Evolutionary conservation across 1,140 invertebrate species (phyloP).

Genomic region (Drosophila elegans): DNA sequence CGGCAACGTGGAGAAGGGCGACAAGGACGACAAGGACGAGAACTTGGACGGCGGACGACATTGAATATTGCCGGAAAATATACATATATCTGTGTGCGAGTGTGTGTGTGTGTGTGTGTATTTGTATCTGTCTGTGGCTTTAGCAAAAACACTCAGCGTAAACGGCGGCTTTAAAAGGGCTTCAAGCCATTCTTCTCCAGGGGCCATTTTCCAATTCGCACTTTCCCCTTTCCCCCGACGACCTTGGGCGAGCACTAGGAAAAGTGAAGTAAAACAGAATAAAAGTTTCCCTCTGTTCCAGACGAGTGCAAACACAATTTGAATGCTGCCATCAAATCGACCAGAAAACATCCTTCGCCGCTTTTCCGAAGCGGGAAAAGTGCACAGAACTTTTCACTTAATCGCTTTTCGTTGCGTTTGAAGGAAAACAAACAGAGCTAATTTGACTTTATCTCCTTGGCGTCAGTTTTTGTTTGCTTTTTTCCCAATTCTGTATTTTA

Average conservation of each 20-base stretch:
- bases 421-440: constrained; percentile 79
- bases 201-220: constrained; percentile 2
- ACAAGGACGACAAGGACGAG: constrained; percentile 42
- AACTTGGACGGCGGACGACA: constrained; percentile 37
- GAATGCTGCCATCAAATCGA: constrained; percentile 74
- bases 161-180: constrained; percentile 11
- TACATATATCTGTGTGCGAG: too few species aligned
- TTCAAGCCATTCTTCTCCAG: constrained; percentile 1
- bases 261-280: constrained; percentile 18
- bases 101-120: constrained; percentile 6
- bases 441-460: constrained; percentile 75
- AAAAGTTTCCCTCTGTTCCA: constrained; percentile 17
- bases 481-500: constrained; percentile 12
- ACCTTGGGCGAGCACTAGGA: constrained; percentile 17
- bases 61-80: constrained; percentile 21
- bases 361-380: constrained; percentile 3
- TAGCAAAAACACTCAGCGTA: constrained; percentile 14
- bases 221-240: neutral
- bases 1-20: constrained; percentile 38
- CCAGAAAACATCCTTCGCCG: constrained; percentile 51
- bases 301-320: constrained; percentile 74
- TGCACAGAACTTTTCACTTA: constrained; percentile 73
- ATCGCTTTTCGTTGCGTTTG: constrained; percentile 77
- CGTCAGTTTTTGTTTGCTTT: constrained; percentile 19
- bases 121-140: constrained; percentile 5